Evolutionary conservation across 53 echinoderm and acorn worm genomes (phyloP).

Genomic region (Patiria pectinifera): DNA sequence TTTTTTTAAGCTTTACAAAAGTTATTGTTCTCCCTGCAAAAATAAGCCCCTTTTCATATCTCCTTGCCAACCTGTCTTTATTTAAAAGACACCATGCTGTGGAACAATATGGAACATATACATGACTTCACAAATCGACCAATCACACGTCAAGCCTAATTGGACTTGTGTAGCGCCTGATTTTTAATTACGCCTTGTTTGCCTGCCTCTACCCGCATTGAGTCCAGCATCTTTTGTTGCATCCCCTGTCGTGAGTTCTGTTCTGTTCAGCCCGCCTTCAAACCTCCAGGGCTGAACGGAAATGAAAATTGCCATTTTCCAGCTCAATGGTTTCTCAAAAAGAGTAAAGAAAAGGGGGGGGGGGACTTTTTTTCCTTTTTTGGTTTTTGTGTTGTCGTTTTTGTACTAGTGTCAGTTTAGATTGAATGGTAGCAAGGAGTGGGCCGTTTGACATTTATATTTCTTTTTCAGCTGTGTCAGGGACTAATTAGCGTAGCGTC

Average conservation of each 20-base stretch:
- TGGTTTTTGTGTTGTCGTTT: background rate
- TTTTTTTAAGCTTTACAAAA: background rate
- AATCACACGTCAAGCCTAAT: background rate
- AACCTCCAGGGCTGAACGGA: slow-evolving; percentile 27
- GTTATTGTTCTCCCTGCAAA: background rate
- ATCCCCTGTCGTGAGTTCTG: background rate
- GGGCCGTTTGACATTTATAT: slow-evolving; percentile 26
- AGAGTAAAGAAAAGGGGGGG: background rate
- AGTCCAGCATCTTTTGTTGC: slow-evolving; percentile 3
- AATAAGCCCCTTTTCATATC: background rate
- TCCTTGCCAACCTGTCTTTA: background rate
- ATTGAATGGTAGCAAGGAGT: too few species aligned
- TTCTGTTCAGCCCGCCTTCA: background rate
- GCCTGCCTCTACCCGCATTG: slow-evolving; percentile 4
- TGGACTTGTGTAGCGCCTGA: background rate
- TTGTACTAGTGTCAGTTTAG: background rate
- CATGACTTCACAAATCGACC: slow-evolving; percentile 1
- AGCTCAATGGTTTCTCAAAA: slow-evolving; percentile 35
- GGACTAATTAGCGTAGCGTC: slow-evolving; percentile 36
- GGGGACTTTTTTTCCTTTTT: slow-evolving; percentile 11
- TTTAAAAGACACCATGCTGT: background rate
- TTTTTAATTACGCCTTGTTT: slow-evolving; percentile 4
- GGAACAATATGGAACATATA: background rate
- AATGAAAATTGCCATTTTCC: slow-evolving; percentile 52
- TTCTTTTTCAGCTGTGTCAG: slow-evolving; percentile 12